Conservation (phyloP, 92 coral and sea anemone species). For the Actinernus sp. region DNA sequence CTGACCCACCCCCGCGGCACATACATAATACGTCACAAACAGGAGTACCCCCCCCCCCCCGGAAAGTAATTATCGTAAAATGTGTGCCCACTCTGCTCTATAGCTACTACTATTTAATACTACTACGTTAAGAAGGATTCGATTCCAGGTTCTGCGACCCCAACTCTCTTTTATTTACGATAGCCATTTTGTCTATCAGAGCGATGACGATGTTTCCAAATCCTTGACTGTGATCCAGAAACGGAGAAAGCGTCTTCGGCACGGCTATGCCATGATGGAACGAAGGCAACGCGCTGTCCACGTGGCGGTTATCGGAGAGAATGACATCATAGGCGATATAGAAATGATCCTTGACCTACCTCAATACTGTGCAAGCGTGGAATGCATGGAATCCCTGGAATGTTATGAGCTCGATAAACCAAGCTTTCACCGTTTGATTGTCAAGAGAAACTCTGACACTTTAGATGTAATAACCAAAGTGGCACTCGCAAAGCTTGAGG, state of each 20-base stretch:
- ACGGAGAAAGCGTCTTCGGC: constrained; percentile 73
- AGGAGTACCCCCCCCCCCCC: no score
- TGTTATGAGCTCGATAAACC: constrained; percentile 82
- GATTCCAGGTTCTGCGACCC: no score
- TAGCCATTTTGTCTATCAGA: no score
- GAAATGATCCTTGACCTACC: constrained; percentile 84
- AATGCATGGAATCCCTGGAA: constrained; percentile 79
- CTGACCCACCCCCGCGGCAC: no score
- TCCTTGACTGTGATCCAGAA: constrained; percentile 85
- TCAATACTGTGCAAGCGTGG: constrained; percentile 76
- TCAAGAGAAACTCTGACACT: constrained; percentile 69
- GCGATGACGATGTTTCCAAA: constrained; percentile 16
- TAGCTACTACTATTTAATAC: no score
- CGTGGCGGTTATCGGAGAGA: constrained; percentile 85
- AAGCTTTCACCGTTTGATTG: constrained; percentile 72
- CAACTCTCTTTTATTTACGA: no score
- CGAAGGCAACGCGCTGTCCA: constrained; percentile 68
- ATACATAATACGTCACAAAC: no score
- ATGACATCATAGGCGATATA: constrained; percentile 89
- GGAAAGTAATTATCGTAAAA: no score
- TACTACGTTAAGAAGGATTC: no score
- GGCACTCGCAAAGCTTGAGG: constrained; percentile 51
- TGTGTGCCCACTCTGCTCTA: no score
- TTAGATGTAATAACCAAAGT: constrained; percentile 47
- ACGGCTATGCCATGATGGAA: constrained; percentile 91